Base-by-base conservation (phyloP, 2,888 invertebrate genomes). In the Lithosia quadra region DNA sequence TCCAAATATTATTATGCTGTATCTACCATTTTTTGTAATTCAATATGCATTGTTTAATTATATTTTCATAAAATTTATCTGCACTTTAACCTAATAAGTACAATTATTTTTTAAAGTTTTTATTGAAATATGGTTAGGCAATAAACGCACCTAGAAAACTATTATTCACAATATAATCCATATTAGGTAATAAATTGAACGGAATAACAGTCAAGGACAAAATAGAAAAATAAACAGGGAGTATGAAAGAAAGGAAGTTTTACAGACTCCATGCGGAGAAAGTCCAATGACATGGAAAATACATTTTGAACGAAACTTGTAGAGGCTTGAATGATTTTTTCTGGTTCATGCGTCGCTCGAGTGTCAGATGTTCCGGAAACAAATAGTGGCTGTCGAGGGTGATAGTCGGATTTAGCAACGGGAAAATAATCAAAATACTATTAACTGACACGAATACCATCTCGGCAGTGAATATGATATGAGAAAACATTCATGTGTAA, bases 261-360 rank as follows among this genome's bases (percentile, higher is more conserved):
- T 43, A 70, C 13, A 68, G 39, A 69, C 63, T 53, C 63, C 73
- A 73, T 71, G 72, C 68, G 66, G 69, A 69, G 69, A 73, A 80
- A 67, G 70, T 76, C 57, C 82, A 85, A 86, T 82, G 83, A 76
- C 65, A 80, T 80, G 78, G 82, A 84, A 86, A 86, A 86, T 81
- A 80, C 77, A 81, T 83, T 82, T 82, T 79, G 80, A 79, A 80
- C 74, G 78, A 80, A 86, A 85, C 76, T 83, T 83, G 73, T 71
- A 68, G 69, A 74, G 77, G 75, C 79, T 76, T 75, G 76, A 84
- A 84, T 83, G 72, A 83, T 82, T 81, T 83, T 63, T 85, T 86
- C 81, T 82, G 78, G 74, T 83, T 83, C 80, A 78, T 71, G 71
- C 72, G 81, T 66, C 72, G 67, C 72, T 71, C 74, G 80, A 77